Conservation (phyloP, 2,797 vertebrate genomes). For the Syngnathus acus region DNA sequence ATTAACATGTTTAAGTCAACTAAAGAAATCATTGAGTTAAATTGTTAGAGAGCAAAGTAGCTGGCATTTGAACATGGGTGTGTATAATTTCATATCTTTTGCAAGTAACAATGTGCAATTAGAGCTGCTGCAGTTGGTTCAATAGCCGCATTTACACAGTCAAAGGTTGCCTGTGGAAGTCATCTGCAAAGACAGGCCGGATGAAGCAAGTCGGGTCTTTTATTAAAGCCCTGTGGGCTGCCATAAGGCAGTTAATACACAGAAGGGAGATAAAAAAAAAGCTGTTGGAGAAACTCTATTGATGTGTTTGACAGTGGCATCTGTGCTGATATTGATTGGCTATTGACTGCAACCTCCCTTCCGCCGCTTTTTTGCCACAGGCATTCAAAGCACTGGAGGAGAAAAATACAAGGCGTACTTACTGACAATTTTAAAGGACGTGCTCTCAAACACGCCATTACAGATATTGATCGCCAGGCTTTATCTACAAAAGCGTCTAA, state of each 20-base stretch:
- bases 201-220: constrained; percentile 31
- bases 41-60: no score
- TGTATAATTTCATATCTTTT: constrained; percentile 1
- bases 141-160: constrained; percentile 39
- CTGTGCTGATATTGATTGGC: constrained; percentile 65
- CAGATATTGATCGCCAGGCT: constrained; percentile 28
- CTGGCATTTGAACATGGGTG: background rate
- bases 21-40: no score
- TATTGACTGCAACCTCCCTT: constrained; percentile 56
- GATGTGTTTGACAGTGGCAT: constrained; percentile 67
- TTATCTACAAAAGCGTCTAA: constrained; percentile 1
- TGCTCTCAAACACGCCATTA: constrained; percentile 23
- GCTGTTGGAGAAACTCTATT: constrained; percentile 58
- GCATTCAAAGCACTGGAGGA: constrained; percentile 35
- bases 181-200: constrained; percentile 37
- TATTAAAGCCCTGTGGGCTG: constrained; percentile 39
- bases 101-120: constrained; percentile 48
- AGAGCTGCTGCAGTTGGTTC: constrained; percentile 45
- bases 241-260: constrained; percentile 54
- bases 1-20: background rate
- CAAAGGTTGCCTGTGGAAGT: constrained; percentile 26
- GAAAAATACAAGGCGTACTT: constrained; percentile 30
- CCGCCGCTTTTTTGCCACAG: constrained; percentile 28
- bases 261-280: constrained; percentile 26
- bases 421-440: constrained; percentile 27